Base-by-base conservation (phyloP, 2,888 invertebrate genomes). In the Lepetodrilus schrolli region DNA sequence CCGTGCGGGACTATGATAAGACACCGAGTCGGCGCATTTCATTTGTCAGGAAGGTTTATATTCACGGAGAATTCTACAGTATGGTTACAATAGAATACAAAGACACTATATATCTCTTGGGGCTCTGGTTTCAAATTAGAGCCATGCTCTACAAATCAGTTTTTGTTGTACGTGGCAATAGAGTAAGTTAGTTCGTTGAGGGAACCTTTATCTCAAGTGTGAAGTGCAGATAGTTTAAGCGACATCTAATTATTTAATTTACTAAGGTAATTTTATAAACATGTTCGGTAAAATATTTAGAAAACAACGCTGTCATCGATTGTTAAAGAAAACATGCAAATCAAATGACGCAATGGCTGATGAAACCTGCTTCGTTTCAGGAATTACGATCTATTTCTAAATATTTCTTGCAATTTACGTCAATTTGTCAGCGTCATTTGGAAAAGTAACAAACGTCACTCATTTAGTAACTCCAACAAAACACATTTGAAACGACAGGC, bases 1-100 rank as follows among this genome's bases (percentile, higher is more conserved):
- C 58, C 30, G 58, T 58, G 58, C 58, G 58, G 17, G 58, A 34
- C 58, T 58, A 34, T 58, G 26, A 58, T 58, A 58, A 58, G 58
- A 58, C 58, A 58, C 58, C 13, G n/a, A 30, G 58, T 30, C 58
- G 58, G 58, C 26, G 58, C 34, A 58, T 58, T 58, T 34, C n/a
- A 30, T n/a, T 58, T 58, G 58, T 58, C 34, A 34, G 58, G 30
- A 10, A 17, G 34, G 30, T 58, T 58, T 30, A 58, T 58, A 58
- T 58, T 58, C 34, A 30, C 7, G 17, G 13, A 17, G 58, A 30
- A 58, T 58, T 26, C 34, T 26, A 30, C 58, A 13, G 58, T 30
- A 17, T 58, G 58, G 58, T 34, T 34, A 34, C 58, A 58, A 58
- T 58, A 13, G 30, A 58, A 58, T 30, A 58, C 58, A 58, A 58